A percentile compares a stretch with the other conserved stretches of the same genome.
phyloP scores from a whole-genome alignment of 2,113 vertebrate genomes.

The Mormyrus lacerda region DNA sequence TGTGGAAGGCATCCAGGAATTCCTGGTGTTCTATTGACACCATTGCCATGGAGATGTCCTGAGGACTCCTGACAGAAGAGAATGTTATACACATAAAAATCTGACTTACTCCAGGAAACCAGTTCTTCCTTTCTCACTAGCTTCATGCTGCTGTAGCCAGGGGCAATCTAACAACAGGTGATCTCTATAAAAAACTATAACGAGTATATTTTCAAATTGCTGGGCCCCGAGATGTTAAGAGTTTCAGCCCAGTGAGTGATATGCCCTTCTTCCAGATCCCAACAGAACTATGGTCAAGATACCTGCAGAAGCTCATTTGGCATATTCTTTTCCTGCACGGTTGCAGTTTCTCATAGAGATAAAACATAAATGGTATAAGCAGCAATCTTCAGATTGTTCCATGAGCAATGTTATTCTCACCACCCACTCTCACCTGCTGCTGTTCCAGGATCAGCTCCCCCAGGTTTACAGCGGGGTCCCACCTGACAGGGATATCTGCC shows the following conservation, averaged over 20 bases:
- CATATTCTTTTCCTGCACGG: background rate
- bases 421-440: slow-evolving; percentile 14
- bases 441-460: background rate
- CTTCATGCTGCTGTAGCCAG: background rate
- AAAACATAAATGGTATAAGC: background rate
- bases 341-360: background rate
- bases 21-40: background rate
- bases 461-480: background rate
- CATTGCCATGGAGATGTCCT: background rate
- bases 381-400: background rate
- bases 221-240: background rate
- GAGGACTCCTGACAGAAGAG: background rate
- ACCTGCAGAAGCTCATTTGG: background rate
- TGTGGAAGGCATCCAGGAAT: background rate
- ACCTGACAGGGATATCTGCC: background rate
- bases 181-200: background rate
- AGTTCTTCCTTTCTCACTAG: background rate
- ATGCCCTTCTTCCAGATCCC: background rate
- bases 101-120: background rate
- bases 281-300: background rate
- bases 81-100: background rate
- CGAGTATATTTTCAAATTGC: background rate
- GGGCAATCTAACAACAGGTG: background rate
- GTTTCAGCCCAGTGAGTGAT: background rate
- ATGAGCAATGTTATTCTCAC: slow-evolving; percentile 7